Evolutionary conservation across 2,797 vertebrate species (phyloP).

Genomic region (Danio kyathit): DNA sequence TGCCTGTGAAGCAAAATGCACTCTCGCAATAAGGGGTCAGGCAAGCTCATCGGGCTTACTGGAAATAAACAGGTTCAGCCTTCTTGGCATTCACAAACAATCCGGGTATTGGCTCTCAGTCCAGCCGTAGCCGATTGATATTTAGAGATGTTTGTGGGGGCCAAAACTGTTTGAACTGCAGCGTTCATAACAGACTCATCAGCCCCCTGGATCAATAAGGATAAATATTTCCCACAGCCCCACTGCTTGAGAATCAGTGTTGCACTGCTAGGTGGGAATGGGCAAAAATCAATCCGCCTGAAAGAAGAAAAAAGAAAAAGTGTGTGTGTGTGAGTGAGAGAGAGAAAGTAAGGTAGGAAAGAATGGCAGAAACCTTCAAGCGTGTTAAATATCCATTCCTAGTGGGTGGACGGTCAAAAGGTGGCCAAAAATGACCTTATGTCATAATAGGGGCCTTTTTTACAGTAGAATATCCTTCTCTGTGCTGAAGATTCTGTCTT

Average conservation of each 20-base stretch:
- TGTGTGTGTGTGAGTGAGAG: not conserved
- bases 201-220: slow-evolving; percentile 78
- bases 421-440: not conserved
- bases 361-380: slow-evolving; percentile 61
- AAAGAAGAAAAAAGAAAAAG: slow-evolving; percentile 25
- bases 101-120: slow-evolving; percentile 48
- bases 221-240: slow-evolving; percentile 85
- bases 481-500: not conserved
- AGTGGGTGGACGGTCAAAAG: not conserved
- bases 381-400: slow-evolving; percentile 72
- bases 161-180: slow-evolving; percentile 79
- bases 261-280: slow-evolving; percentile 49
- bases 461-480: not conserved
- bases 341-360: slow-evolving; percentile 41
- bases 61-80: slow-evolving; percentile 34
- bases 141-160: slow-evolving; percentile 76
- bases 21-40: not conserved
- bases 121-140: slow-evolving; percentile 75
- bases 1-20: not conserved
- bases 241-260: slow-evolving; percentile 77
- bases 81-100: slow-evolving; percentile 53
- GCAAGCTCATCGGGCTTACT: slow-evolving; percentile 2
- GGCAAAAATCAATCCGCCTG: slow-evolving; percentile 77
- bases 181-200: slow-evolving; percentile 81
- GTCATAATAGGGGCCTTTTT: not conserved